Evolutionary conservation across 2,888 invertebrate genomes (phyloP).

Genomic region (Brassicogethes aeneus): DNA sequence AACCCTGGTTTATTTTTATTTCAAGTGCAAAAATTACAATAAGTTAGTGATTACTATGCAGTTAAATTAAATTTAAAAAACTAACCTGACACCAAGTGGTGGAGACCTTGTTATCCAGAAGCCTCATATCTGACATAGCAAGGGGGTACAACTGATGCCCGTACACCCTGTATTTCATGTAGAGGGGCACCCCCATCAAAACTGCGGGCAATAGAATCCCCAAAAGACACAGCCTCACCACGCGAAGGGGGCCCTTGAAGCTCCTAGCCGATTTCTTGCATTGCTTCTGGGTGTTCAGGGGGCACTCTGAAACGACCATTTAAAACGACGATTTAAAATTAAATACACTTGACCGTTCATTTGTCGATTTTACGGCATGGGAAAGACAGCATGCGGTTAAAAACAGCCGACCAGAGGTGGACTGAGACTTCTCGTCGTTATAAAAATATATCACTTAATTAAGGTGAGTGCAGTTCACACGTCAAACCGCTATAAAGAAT

Average conservation of each 20-base stretch:
- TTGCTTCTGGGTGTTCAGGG: slow-evolving; percentile 19
- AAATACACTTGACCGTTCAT: too few relatives aligned
- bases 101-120: slow-evolving; percentile 64
- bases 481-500: too few relatives aligned
- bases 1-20: too few relatives aligned
- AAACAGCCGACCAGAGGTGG: too few relatives aligned
- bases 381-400: too few relatives aligned
- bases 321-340: too few relatives aligned
- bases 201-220: slow-evolving; percentile 58
- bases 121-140: slow-evolving; percentile 66
- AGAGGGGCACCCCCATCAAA: slow-evolving; percentile 58
- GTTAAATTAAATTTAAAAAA: slow-evolving; percentile 5
- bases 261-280: slow-evolving; percentile 20
- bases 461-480: too few relatives aligned
- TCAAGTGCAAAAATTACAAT: too few relatives aligned
- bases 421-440: too few relatives aligned
- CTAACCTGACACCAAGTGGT: slow-evolving; percentile 74
- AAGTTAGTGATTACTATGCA: too few relatives aligned
- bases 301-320: slow-evolving; percentile 23
- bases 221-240: slow-evolving; percentile 53
- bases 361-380: too few relatives aligned
- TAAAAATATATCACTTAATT: too few relatives aligned
- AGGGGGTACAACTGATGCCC: slow-evolving; percentile 63
- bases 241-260: slow-evolving; percentile 47
- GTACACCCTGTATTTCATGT: slow-evolving; percentile 62